Evolutionary conservation across 2,797 vertebrate species (phyloP).

Genomic region (Pangasius djambal): DNA sequence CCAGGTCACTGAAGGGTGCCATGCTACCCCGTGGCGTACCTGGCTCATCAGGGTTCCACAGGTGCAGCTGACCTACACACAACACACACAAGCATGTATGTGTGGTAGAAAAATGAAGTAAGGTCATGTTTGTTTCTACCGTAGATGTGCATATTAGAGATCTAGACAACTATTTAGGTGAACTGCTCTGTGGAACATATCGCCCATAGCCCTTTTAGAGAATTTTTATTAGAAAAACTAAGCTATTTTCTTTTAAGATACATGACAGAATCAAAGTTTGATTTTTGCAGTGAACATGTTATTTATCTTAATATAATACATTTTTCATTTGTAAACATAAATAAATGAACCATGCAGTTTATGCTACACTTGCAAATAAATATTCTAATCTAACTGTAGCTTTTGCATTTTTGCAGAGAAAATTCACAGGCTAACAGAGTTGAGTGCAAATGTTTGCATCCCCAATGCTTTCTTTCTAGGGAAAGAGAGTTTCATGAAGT

Average conservation of each 20-base stretch:
- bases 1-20: constrained; percentile 71
- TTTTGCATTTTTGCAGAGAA: not conserved
- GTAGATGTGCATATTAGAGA: not conserved
- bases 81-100: not conserved
- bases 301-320: not conserved
- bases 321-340: not conserved
- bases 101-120: not conserved
- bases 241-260: not conserved
- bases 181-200: not conserved
- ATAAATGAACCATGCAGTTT: not conserved
- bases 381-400: too few species aligned
- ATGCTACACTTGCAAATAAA: too few species aligned
- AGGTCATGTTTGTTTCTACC: not conserved
- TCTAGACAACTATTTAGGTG: not conserved
- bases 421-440: not conserved
- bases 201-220: not conserved
- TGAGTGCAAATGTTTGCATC: not conserved
- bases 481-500: not conserved
- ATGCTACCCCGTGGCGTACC: constrained; percentile 74
- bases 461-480: not conserved
- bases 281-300: not conserved
- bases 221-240: not conserved
- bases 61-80: constrained; percentile 85
- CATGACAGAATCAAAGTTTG: not conserved
- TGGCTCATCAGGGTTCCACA: constrained; percentile 95